Conservation (phyloP, 2,888 invertebrate genomes). For the Phorcus lineatus region DNA sequence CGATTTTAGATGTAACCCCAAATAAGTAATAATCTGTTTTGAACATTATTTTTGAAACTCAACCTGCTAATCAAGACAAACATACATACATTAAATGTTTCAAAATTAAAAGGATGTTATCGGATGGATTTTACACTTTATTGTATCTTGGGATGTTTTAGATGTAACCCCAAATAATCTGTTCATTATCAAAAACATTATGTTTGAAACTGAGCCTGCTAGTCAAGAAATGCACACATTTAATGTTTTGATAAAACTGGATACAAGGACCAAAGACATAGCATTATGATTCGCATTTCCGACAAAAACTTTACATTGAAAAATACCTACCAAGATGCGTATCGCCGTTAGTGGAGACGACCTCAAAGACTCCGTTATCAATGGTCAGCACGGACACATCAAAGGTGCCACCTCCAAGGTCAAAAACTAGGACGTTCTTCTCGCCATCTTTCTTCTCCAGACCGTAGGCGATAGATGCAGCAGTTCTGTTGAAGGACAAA, state of each 20-base stretch:
- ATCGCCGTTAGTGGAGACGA: conserved; percentile 90
- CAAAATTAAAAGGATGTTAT: no score
- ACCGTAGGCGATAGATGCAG: conserved; percentile 97
- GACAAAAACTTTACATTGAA: background rate
- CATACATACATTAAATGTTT: background rate
- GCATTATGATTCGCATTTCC: background rate
- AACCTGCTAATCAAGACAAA: no score
- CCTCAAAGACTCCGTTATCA: conserved; percentile 98
- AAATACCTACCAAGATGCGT: conserved; percentile 86
- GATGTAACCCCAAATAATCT: no score
- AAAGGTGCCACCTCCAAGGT: conserved; percentile 99
- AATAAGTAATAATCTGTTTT: no score
- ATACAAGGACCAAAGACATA: background rate
- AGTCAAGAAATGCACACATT: background rate
- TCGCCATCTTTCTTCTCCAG: conserved; percentile 97
- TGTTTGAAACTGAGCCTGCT: background rate
- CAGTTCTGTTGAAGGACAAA: conserved; percentile 79
- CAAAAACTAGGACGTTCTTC: conserved; percentile 98
- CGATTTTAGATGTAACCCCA: background rate
- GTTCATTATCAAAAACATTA: background rate
- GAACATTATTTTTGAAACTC: no score
- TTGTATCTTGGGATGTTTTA: no score
- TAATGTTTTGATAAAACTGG: background rate
- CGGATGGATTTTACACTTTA: no score
- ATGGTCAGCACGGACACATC: conserved; percentile 98